Conservation (phyloP, 1,140 invertebrate genomes). For the Drosophila ohnishii region DNA sequence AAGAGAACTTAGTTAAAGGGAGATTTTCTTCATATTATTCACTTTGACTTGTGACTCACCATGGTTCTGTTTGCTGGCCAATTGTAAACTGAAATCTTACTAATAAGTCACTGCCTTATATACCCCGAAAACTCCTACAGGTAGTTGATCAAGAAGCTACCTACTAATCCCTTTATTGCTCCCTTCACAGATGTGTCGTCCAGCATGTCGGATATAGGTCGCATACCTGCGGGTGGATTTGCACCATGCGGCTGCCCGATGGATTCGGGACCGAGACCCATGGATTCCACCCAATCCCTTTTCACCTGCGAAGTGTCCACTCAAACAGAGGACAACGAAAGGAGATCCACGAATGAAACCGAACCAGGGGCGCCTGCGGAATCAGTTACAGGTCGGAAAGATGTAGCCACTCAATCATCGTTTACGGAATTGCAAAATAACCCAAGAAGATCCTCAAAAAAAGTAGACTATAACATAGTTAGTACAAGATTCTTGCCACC, state of each 20-base stretch:
- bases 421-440: neutral
- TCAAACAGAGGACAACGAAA: neutral
- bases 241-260: conserved; percentile 6
- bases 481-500: neutral
- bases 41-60: conserved; percentile 39
- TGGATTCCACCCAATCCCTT: neutral
- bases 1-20: no score
- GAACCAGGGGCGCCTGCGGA: neutral
- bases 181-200: conserved; percentile 41
- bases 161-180: conserved; percentile 16
- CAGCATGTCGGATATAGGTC: neutral
- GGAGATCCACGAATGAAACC: neutral
- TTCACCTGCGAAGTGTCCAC: conserved; percentile 4
- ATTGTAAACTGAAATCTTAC: conserved; percentile 45
- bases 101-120: conserved; percentile 38
- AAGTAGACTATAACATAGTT: neutral
- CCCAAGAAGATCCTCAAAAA: neutral
- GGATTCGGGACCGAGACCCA: no score
- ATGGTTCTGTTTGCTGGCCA: conserved; percentile 40
- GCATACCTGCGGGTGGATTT: conserved; percentile 49
- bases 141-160: conserved; percentile 7
- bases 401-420: conserved; percentile 1
- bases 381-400: neutral
- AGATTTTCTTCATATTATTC: no score
- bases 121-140: conserved; percentile 29